Evolutionary conservation across 2,888 invertebrate genomes (phyloP).

Genomic region (Hyles lineata): DNA sequence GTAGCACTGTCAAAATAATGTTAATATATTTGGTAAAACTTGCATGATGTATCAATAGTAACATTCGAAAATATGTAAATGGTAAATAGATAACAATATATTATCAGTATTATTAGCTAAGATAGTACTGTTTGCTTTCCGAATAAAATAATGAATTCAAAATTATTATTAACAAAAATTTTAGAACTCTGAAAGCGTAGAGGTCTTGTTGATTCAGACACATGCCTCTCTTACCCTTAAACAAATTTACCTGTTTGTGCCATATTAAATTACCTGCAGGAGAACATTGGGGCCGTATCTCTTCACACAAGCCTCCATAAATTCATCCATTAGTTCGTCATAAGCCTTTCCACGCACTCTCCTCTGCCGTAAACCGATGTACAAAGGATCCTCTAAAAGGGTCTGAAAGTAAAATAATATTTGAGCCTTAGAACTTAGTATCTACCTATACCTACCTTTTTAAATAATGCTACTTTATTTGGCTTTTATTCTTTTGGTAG

Average conservation of each 20-base stretch:
- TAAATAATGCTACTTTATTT: neutral
- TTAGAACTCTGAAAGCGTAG: neutral
- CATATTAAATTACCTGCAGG: slow-evolving; percentile 80
- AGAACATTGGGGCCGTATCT: slow-evolving; percentile 91
- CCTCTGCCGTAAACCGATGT: slow-evolving; percentile 93
- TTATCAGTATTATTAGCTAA: no score
- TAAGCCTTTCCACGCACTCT: slow-evolving; percentile 92
- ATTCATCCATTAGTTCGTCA: slow-evolving; percentile 95
- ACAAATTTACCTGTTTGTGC: neutral
- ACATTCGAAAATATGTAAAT: no score
- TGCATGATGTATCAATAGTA: no score
- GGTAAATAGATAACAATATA: no score
- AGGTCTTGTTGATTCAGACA: neutral
- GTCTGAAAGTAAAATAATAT: slow-evolving; percentile 71
- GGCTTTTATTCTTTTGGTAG: neutral
- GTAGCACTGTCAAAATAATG: no score
- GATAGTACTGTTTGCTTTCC: no score
- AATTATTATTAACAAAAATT: no score
- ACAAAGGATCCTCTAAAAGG: slow-evolving; percentile 94
- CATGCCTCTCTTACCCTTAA: neutral
- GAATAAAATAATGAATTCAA: no score
- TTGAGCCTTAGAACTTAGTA: neutral
- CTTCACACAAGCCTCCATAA: slow-evolving; percentile 94
- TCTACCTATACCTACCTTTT: neutral
- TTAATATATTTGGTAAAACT: no score